A percentile compares a stretch with the other conserved stretches of the same genome.
Conservation (phyloP, 1,140 invertebrate species). For the Dendroctonus valens region DNA sequence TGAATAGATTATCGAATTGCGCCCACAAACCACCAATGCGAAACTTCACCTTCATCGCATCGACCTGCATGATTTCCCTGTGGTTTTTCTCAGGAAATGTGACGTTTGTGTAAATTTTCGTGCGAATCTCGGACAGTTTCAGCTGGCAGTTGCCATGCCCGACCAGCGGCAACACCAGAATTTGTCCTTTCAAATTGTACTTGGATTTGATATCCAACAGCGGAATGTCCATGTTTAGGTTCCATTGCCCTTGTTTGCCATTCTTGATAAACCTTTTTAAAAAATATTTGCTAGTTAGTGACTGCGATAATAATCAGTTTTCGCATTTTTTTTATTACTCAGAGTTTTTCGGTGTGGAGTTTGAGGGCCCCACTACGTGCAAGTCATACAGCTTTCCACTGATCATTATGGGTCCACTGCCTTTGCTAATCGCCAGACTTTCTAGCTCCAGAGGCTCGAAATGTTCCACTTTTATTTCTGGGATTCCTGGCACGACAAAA, state of each 20-base stretch:
- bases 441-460: conserved; percentile 53
- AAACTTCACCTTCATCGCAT: conserved; percentile 59
- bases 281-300: conserved; percentile 12
- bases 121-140: conserved; percentile 53
- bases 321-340: conserved; percentile 41
- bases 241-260: conserved; percentile 40
- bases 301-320: not conserved
- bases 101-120: conserved; percentile 54
- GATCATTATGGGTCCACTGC: conserved; percentile 50
- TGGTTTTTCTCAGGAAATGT: conserved; percentile 48
- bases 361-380: conserved; percentile 52
- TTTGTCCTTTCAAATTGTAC: conserved; percentile 60
- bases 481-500: conserved; percentile 47
- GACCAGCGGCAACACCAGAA: conserved; percentile 57
- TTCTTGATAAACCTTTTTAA: conserved; percentile 12
- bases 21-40: conserved; percentile 55
- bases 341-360: conserved; percentile 50
- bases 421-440: conserved; percentile 50
- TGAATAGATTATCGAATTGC: conserved; percentile 64
- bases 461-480: conserved; percentile 51
- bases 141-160: conserved; percentile 45
- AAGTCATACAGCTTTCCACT: conserved; percentile 51
- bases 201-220: conserved; percentile 54
- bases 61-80: conserved; percentile 53
- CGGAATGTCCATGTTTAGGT: conserved; percentile 51